Conservation (phyloP, 2,113 vertebrate genomes). For the Gambusia affinis region DNA sequence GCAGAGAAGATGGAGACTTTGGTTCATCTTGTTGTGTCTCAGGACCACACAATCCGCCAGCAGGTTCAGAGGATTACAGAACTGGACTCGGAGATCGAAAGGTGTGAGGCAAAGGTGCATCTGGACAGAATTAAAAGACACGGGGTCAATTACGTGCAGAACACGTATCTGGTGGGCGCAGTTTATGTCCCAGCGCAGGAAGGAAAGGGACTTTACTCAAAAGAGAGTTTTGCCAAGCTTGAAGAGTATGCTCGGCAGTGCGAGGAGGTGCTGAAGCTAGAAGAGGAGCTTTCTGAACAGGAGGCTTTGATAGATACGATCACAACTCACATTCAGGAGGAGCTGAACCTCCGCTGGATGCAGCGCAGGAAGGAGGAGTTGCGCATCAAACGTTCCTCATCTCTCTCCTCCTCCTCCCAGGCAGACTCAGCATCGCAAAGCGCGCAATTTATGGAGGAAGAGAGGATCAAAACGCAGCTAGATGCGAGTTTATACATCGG, state of each 20-base stretch:
- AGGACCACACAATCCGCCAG: constrained; percentile 93
- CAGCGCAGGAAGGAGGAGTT: constrained; percentile 84
- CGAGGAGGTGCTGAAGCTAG: constrained; percentile 82
- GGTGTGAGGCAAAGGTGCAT: constrained; percentile 87
- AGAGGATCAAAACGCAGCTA: constrained; percentile 88
- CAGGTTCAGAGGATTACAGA: constrained; percentile 90
- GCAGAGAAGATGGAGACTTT: constrained; percentile 90
- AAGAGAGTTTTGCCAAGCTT: constrained; percentile 65
- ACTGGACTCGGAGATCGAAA: constrained; percentile 90
- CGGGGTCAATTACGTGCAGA: constrained; percentile 93
- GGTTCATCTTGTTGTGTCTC: constrained; percentile 92
- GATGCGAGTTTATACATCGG: constrained; percentile 93
- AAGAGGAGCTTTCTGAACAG: constrained; percentile 86
- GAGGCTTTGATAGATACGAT: constrained; percentile 85
- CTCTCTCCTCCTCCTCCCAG: not conserved
- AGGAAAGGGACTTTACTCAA: constrained; percentile 15
- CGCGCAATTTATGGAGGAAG: constrained; percentile 83
- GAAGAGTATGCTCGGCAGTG: constrained; percentile 79
- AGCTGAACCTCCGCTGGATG: constrained; percentile 93
- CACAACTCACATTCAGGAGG: constrained; percentile 87
- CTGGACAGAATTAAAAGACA: constrained; percentile 87
- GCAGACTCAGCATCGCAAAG: constrained; percentile 57
- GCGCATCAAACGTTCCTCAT: constrained; percentile 46
- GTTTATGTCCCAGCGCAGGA: constrained; percentile 4
- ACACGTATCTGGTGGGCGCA: constrained; percentile 87